Conservation (phyloP, 2,888 invertebrate species). For the Galeopsomyia nigrocyanea region DNA sequence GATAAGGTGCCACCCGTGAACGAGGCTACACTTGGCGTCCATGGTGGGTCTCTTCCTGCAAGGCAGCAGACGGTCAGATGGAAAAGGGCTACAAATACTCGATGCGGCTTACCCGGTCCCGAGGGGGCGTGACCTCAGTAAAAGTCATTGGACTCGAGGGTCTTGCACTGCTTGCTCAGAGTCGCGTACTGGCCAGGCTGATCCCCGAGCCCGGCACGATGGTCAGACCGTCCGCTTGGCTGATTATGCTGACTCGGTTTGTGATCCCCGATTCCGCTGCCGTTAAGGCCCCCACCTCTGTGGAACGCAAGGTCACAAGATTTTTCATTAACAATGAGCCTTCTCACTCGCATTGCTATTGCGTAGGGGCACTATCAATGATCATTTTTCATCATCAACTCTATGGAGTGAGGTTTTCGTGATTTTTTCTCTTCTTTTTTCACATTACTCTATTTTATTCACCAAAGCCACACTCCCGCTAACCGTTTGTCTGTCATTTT, state of each 20-base stretch:
- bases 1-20: conserved; percentile 66
- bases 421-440: background rate
- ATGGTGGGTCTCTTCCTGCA: conserved; percentile 66
- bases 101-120: conserved; percentile 63
- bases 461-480: background rate
- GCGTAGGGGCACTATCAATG: no score
- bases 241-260: conserved; percentile 70
- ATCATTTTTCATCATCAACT: no score
- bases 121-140: conserved; percentile 87
- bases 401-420: no score
- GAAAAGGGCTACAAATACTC: no score
- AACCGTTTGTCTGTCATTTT: conserved; percentile 1
- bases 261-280: conserved; percentile 65
- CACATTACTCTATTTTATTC: background rate
- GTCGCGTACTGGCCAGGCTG: conserved; percentile 87
- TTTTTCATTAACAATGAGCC: conserved; percentile 38
- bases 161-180: conserved; percentile 96
- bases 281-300: conserved; percentile 69
- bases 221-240: conserved; percentile 70
- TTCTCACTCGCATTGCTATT: background rate
- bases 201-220: conserved; percentile 69
- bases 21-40: conserved; percentile 67
- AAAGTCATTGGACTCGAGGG: conserved; percentile 92
- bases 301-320: conserved; percentile 54
- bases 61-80: background rate